Evolutionary conservation across 2,113 vertebrate genomes (phyloP), one percentile per base, ranked within the genome.

Genomic region (Perca fluviatilis): DNA sequence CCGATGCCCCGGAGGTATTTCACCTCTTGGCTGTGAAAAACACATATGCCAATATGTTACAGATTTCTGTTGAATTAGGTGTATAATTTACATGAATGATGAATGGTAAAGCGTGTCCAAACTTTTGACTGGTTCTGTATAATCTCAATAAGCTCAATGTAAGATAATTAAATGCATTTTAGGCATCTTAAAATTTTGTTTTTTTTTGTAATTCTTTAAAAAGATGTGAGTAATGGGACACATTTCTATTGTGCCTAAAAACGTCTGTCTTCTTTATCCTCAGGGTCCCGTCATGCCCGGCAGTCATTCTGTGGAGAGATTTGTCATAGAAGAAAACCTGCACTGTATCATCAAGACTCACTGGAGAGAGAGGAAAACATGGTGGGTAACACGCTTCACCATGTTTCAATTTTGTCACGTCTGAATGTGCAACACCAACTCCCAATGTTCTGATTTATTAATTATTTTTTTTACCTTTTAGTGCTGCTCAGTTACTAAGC

Each of bases 221-320:
- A 68, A 51, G 4, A 18, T 36, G 49, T 33, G 25, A 69, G 4
- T 27, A 15, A 1, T n/a, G n/a, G 5, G 40, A 16, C 8, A 16
- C 49, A 15, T 50, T 43, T 43, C 40, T 11, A 1, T 43, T 11
- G 40, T 43, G 40, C 40, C 15, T 1, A 23, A 14, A 67, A 62
- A 46, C 54, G 0, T 54, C 12, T 7, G 14, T 63, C 13, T 5
- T 80, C 12, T 77, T 57, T 18, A 0, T 54, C 82, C 54, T 51
- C 69, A 99, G 98, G 98, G 98, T 65, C 98, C 98, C 15, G 98
- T 99, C 36, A 99, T 99, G 98, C 98, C 98, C 27, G 98, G 98
- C 72, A 99, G 98, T 86, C 98, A 99, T 88, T 99, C 98, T 1
- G 97, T 97, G 63, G 98, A 99, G 94, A 95, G 98, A 88, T 99